These are phyloP conservation scores for Epinephelus cyanopodus DNA, from an alignment of 2,113 vertebrate genomes.

Conservation along the genomic window DNA sequence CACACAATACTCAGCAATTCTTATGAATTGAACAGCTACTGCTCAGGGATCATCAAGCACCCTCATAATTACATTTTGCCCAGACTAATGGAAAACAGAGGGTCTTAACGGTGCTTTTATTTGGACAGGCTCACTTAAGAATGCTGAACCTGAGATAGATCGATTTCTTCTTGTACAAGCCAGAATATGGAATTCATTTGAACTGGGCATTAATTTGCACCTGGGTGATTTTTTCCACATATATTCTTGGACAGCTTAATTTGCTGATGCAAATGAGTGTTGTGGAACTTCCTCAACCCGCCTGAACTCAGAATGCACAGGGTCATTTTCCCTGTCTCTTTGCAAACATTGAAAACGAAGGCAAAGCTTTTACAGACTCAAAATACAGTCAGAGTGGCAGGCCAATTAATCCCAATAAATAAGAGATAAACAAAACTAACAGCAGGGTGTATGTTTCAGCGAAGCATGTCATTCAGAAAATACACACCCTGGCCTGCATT, in stretches of 20 bases:
- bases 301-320: neutral
- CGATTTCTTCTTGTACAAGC: neutral
- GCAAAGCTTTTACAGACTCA: neutral
- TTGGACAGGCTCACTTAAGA: conserved; percentile 5
- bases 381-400: conserved; percentile 27
- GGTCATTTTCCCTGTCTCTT: neutral
- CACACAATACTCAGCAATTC: conserved; percentile 25
- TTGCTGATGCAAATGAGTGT: conserved; percentile 46
- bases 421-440: conserved; percentile 40
- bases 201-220: conserved; percentile 12
- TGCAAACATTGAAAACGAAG: conserved; percentile 1
- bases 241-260: conserved; percentile 31
- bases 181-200: neutral
- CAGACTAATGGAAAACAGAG: conserved; percentile 20
- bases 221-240: neutral
- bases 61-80: conserved; percentile 22
- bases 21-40: conserved; percentile 11
- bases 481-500: neutral
- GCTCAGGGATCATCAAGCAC: conserved; percentile 23
- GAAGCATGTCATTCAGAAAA: neutral
- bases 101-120: neutral
- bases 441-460: conserved; percentile 18
- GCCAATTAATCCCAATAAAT: conserved; percentile 48
- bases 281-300: neutral
- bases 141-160: neutral